Percentiles rank a stretch among this genome's conserved stretches.
Evolutionary conservation across 2,113 vertebrate species (phyloP).

Genomic region (Prolemur simus): DNA sequence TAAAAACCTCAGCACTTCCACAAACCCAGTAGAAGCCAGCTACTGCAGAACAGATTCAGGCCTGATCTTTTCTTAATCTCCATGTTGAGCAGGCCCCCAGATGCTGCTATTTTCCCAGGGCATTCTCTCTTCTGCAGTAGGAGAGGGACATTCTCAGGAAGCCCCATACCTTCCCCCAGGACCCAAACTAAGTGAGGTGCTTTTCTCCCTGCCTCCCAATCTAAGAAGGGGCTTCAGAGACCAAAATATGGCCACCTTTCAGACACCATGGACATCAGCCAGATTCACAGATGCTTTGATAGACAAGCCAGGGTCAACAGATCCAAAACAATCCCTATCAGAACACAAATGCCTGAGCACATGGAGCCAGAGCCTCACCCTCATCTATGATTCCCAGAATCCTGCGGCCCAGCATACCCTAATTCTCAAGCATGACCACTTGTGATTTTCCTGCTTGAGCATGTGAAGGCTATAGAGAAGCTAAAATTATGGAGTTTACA

Average conservation of each 20-base stretch:
- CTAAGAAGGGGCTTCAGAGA: not conserved
- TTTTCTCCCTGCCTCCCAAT: not conserved
- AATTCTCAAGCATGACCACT: not conserved
- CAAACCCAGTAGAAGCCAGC: not conserved
- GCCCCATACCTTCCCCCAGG: not conserved
- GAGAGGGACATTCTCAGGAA: not conserved
- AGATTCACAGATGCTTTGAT: not conserved
- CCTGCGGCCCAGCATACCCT: too few species aligned
- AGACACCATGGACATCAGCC: not conserved
- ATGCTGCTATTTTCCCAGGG: not conserved
- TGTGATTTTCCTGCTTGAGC: not conserved
- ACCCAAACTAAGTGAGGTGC: not conserved
- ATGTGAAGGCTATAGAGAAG: not conserved
- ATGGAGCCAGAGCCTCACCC: too few species aligned
- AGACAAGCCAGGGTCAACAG: not conserved
- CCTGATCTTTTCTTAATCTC: not conserved
- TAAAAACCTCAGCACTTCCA: not conserved
- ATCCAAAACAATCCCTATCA: not conserved
- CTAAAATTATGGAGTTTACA: not conserved
- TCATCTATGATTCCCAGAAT: too few species aligned
- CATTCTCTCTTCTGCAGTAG: not conserved
- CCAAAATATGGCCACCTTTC: not conserved
- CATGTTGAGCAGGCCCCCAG: not conserved
- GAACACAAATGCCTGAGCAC: not conserved
- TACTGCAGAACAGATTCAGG: not conserved